Evolutionary conservation across 2,797 vertebrate genomes (phyloP), one percentile per base, ranked within the genome.

Genomic region (Ctenopoma multispine): DNA sequence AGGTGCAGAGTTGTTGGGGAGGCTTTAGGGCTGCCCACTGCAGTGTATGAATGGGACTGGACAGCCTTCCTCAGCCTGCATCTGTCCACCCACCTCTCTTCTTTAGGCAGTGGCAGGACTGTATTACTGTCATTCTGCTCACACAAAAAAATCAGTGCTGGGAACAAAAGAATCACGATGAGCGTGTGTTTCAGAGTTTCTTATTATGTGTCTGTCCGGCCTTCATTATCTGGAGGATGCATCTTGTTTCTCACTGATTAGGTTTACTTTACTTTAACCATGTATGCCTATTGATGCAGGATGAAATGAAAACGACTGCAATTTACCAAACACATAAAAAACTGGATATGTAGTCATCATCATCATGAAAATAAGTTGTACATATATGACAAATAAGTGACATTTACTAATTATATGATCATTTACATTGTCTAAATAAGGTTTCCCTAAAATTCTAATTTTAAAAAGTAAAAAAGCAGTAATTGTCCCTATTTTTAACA

Each of bases 91-190:
- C 85, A 77, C 82, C 79, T 86, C 68, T 75, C 81, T 13, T 81
- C 79, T 34, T 34, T 34, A 71, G 72, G 69, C 65, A 50, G 67
- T 87, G 82, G 83, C 84, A 89, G 84, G 84, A 83, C 80, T 85
- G 50, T 65, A 83, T 89, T 88, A 88, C 85, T 89, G 87, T 91
- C 89, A 90, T 59, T 79, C 76, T 60, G 48, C 73, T 80, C 69
- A 68, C 21, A 75, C 63, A 80, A 36, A 71, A 76, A 82, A 75
- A 73, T 73, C 71, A n/a, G 18, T 0, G 20, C 69, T 46, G 81
- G 23, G 86, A 81, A 87, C 77, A 84, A 82, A 81, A 73, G 75
- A 78, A 67, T 50, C 75, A 82, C 17, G 51, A 84, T 44, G 7
- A 50, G 61, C 53, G 2, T 63, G 63, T 54, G 38, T 74, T 66